Conservation (phyloP, 2,113 vertebrate genomes). For the Cynoglossus semilaevis region DNA sequence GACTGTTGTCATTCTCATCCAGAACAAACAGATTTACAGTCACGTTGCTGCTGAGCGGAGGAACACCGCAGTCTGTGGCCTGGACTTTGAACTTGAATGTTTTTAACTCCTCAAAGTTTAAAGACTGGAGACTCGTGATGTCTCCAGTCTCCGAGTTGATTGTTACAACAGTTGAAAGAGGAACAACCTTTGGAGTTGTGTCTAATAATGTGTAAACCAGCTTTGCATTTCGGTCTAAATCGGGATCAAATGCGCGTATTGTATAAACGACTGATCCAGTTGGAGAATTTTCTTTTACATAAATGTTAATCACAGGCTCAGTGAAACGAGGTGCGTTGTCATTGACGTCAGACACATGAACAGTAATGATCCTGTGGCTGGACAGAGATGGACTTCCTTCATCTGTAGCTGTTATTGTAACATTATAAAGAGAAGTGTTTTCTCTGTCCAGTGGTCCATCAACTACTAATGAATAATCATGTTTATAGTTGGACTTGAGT, state of each 20-base stretch:
- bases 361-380: constrained; percentile 63
- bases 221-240: constrained; percentile 77
- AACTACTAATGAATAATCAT: constrained; percentile 82
- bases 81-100: constrained; percentile 59
- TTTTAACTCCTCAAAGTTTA: constrained; percentile 58
- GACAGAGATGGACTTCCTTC: constrained; percentile 79
- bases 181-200: constrained; percentile 46
- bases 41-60: constrained; percentile 56
- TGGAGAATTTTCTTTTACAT: constrained; percentile 82
- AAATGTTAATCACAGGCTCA: constrained; percentile 68
- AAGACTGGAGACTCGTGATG: constrained; percentile 43
- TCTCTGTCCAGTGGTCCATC: constrained; percentile 81
- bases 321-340: constrained; percentile 83
- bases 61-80: constrained; percentile 38
- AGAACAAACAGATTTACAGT: constrained; percentile 31
- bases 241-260: constrained; percentile 77
- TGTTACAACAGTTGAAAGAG: constrained; percentile 61
- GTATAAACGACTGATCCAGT: constrained; percentile 72
- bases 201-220: constrained; percentile 70
- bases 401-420: constrained; percentile 78
- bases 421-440: constrained; percentile 72
- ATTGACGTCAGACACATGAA: constrained; percentile 84
- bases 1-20: constrained; percentile 44
- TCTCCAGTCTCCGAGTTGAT: constrained; percentile 55
- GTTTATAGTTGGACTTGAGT: constrained; percentile 79